Base-by-base conservation (phyloP, 2,888 invertebrate species). In the Clistopyga incitator region DNA sequence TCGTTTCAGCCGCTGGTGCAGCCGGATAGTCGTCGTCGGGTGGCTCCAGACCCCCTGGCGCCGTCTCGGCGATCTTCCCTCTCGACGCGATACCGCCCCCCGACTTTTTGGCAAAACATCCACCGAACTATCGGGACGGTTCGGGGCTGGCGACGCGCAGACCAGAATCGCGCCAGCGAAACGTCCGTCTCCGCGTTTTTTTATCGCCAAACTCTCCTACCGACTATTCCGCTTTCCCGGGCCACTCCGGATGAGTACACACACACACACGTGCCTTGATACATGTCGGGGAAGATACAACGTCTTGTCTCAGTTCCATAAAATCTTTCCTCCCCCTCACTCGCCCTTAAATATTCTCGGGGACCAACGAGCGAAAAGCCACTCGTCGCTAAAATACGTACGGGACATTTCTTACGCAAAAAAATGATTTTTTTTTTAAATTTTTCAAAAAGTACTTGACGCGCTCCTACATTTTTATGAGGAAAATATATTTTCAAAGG, bases 41-140 rank as follows among this genome's bases (percentile, higher is more conserved):
- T 88, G 92, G 92, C 92, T 91, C 92, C 92, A 92, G 92, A 91
- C 91, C 88, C 89, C 90, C 89, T 91, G 91, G 92, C 92, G 92
- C 92, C 92, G 92, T 91, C 92, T 89, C 90, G 91, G 87, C 91
- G 90, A 88, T 88, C 70, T 87, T 86, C 89, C 88, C 82, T 71
- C 68, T 47, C 64, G 10, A 38, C 6, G 56, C 64, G 23, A 75
- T 72, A 59, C 79, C 34, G 56, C 47, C 56, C 15, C 75, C 56
- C 68, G 65, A 90, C 90, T 90, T 91, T 87, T 92, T 92, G 92
- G 91, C 92, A 92, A 91, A 92, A 91, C 90, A 90, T 91, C 88
- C 87, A 87, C 83, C 88, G 87, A 86, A 80, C 86, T 87, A 86
- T 88, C 88, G 87, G 87, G 54, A 72, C 75, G 59, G 42, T 72